Percentiles rank a stretch among this genome's conserved stretches.
Conservation (phyloP, 2,113 vertebrate genomes). For the Rutilus rutilus region DNA sequence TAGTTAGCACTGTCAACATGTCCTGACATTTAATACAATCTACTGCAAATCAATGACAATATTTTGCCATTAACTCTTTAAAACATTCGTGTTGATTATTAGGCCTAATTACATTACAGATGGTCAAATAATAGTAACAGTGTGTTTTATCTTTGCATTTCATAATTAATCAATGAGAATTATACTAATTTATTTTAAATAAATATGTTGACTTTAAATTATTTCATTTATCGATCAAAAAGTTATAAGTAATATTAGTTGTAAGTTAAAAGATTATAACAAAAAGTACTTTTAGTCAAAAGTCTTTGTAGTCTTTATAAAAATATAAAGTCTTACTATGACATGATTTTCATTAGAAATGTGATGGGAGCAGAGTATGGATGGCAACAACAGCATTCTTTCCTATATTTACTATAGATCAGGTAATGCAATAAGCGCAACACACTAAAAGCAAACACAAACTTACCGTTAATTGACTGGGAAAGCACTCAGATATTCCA, state of each 20-base stretch:
- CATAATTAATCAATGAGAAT: neutral
- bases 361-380: neutral
- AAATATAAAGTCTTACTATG: neutral
- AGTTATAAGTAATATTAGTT: neutral
- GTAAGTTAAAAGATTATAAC: neutral
- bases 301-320: neutral
- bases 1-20: neutral
- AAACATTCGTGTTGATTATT: neutral
- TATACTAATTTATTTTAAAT: neutral
- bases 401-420: neutral
- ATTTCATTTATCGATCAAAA: neutral
- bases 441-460: neutral
- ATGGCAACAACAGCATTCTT: neutral
- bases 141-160: neutral
- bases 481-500: slow-evolving; percentile 35
- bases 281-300: neutral
- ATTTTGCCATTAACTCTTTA: neutral
- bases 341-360: neutral
- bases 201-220: neutral
- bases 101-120: neutral
- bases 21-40: neutral
- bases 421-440: neutral
- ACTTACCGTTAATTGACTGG: slow-evolving; percentile 39
- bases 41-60: neutral
- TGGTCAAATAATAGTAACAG: neutral